These are phyloP conservation scores for Chrysochloris asiatica DNA, from an alignment of 2,113 vertebrate species.

Conservation along the genomic window DNA sequence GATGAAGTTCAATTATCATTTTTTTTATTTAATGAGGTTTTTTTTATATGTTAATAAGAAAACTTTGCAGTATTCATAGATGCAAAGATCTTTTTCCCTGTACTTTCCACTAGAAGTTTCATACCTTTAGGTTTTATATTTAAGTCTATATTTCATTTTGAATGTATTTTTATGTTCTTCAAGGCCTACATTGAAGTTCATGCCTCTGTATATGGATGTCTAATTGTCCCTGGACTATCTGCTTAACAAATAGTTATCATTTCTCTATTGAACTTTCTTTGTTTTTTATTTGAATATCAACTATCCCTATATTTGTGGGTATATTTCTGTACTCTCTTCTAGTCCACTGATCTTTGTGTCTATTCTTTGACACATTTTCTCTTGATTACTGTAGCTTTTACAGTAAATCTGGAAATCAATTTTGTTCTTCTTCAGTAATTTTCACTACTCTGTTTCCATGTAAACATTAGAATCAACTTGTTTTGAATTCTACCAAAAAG, in stretches of 20 bases:
- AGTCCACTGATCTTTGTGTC: background rate
- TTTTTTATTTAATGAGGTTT: background rate
- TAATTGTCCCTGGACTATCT: background rate
- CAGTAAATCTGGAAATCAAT: background rate
- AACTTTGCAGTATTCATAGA: background rate
- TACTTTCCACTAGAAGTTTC: background rate
- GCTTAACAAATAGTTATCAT: background rate
- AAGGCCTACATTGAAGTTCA: background rate
- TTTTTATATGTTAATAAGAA: constrained; percentile 24
- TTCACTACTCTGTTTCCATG: background rate
- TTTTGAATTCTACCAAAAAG: background rate
- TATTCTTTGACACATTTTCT: background rate
- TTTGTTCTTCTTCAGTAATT: background rate
- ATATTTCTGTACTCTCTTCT: background rate
- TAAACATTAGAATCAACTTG: background rate
- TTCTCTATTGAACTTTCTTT: background rate
- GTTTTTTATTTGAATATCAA: background rate
- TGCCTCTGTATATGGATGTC: background rate
- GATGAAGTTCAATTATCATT: background rate
- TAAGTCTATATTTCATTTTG: background rate
- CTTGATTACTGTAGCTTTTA: background rate
- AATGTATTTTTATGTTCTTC: background rate
- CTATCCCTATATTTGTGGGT: background rate
- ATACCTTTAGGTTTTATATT: background rate
- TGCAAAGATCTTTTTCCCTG: background rate